Conservation (phyloP, 2,888 invertebrate species). For the Resseliella maxima region DNA sequence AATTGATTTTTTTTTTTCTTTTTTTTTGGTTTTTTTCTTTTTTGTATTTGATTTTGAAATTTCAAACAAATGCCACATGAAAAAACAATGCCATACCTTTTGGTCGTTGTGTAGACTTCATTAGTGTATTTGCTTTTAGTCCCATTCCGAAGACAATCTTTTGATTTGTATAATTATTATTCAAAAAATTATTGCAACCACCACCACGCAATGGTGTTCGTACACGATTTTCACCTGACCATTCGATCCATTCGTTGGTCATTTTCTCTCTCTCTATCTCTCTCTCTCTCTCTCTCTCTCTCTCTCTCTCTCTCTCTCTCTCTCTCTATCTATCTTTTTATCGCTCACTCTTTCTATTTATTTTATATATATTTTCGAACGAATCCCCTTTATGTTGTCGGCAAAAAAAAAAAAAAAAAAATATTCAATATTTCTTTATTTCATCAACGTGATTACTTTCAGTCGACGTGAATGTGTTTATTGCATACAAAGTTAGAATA, state of each 20-base stretch:
- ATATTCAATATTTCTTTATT: neutral
- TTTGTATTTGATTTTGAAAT: neutral
- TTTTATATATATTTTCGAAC: neutral
- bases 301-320: too few species aligned
- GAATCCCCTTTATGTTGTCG: neutral
- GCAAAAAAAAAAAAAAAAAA: too few species aligned
- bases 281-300: neutral
- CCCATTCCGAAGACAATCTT: conserved; percentile 59
- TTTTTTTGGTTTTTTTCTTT: neutral
- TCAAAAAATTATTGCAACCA: conserved; percentile 57
- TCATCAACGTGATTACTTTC: too few species aligned
- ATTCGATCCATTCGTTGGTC: conserved; percentile 68
- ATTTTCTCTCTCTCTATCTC: conserved; percentile 60
- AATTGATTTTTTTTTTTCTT: too few species aligned
- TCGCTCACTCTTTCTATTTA: neutral
- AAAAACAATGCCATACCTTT: conserved; percentile 58
- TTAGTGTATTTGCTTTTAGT: conserved; percentile 60
- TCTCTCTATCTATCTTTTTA: conserved; percentile 16
- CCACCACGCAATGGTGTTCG: conserved; percentile 63
- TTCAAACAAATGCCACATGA: neutral
- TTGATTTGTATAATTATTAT: conserved; percentile 59
- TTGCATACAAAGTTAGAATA: neutral
- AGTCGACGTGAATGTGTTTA: neutral
- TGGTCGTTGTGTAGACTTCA: conserved; percentile 60
- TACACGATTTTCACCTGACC: conserved; percentile 65